Percentiles rank a stretch among this genome's conserved stretches.
These are phyloP conservation scores for Antechinus flavipes DNA, from an alignment of 2,113 vertebrate species.

Conservation along the genomic window DNA sequence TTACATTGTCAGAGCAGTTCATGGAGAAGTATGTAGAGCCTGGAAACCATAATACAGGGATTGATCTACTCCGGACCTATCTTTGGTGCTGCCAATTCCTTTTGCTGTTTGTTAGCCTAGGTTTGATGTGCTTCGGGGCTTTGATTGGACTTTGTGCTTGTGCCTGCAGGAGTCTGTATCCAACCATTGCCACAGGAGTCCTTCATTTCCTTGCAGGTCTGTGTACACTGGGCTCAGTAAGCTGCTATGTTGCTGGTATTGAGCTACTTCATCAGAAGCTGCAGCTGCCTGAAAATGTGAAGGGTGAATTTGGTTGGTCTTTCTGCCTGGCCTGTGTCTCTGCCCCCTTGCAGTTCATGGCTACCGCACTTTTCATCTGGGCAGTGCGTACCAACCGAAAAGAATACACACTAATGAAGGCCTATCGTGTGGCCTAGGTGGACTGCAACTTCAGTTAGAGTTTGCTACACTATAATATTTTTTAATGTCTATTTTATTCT, in stretches of 20 bases:
- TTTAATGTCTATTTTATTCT: constrained; percentile 48
- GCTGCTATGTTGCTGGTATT: constrained; percentile 93
- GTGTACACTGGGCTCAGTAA: constrained; percentile 92
- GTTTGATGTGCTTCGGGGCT: constrained; percentile 94
- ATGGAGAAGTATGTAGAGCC: constrained; percentile 87
- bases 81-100: constrained; percentile 97
- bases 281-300: constrained; percentile 82
- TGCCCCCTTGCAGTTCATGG: constrained; percentile 96
- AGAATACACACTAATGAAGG: constrained; percentile 93
- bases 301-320: constrained; percentile 93
- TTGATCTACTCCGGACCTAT: constrained; percentile 94
- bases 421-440: constrained; percentile 91
- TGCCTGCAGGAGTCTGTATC: constrained; percentile 95
- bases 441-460: constrained; percentile 17
- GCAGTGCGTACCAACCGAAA: constrained; percentile 94
- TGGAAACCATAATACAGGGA: constrained; percentile 88
- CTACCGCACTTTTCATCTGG: constrained; percentile 96
- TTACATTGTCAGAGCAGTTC: constrained; percentile 94
- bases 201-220: constrained; percentile 97
- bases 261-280: constrained; percentile 89
- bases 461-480: constrained; percentile 38
- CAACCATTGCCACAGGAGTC: constrained; percentile 92
- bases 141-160: constrained; percentile 95
- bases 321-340: constrained; percentile 98
- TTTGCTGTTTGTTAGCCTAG: constrained; percentile 94